Percentiles rank a stretch among this genome's conserved stretches.
phyloP scores from a whole-genome alignment of 2,888 invertebrate genomes.

The Spisula solida region DNA sequence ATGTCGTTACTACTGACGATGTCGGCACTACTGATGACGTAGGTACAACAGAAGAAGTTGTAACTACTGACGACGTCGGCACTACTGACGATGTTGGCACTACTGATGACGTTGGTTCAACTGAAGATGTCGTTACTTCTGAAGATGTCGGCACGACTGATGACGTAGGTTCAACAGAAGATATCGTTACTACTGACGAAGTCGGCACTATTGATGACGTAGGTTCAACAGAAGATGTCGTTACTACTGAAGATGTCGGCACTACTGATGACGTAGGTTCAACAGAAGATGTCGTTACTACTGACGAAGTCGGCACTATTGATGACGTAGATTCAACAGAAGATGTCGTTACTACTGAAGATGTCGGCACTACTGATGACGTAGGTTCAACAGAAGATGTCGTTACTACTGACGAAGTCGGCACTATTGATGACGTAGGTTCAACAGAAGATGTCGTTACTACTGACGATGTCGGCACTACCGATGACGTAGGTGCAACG shows the following conservation, averaged over 20 bases:
- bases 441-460: conserved; percentile 3
- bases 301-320: not conserved
- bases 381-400: not conserved
- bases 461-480: not conserved
- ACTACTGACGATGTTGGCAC: not conserved
- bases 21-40: not conserved
- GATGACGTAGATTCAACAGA: conserved; percentile 16
- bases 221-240: conserved; percentile 31
- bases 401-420: conserved; percentile 26
- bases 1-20: not conserved
- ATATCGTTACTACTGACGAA: conserved; percentile 17
- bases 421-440: conserved; percentile 17
- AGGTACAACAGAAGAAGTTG: not conserved
- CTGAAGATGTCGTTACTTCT: not conserved
- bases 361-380: not conserved
- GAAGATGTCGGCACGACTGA: not conserved
- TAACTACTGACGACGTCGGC: not conserved
- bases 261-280: conserved; percentile 11
- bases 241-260: conserved; percentile 33
- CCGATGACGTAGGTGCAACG: conserved; percentile 4
- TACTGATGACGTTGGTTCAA: not conserved
- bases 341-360: not conserved
- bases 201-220: conserved; percentile 3
- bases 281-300: not conserved
- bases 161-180: conserved; percentile 22